Evolutionary conservation across 2,113 vertebrate genomes (phyloP).

Genomic region (Oncorhynchus kisutch): DNA sequence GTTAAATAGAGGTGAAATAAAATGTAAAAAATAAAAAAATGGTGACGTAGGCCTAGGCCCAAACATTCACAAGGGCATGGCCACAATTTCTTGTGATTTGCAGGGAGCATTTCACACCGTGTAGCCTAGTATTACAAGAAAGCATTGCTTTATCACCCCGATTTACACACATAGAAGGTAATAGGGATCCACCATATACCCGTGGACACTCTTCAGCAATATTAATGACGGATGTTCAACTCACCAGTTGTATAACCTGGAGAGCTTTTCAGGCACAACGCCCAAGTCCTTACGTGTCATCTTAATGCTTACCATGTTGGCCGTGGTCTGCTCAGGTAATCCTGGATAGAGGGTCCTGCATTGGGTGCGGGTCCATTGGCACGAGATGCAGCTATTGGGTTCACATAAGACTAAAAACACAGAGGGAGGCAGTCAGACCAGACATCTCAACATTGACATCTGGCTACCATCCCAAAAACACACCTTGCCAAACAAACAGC

Average conservation of each 20-base stretch:
- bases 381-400: conserved; percentile 95
- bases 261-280: neutral
- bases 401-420: conserved; percentile 88
- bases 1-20: too few species aligned
- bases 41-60: neutral
- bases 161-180: neutral
- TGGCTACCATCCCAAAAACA: too few species aligned
- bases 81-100: too few species aligned
- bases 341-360: conserved; percentile 92
- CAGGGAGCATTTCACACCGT: too few species aligned
- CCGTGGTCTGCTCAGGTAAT: conserved; percentile 94
- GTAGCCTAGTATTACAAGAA: too few species aligned
- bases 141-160: too few species aligned
- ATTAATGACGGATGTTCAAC: neutral
- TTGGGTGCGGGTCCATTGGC: conserved; percentile 85
- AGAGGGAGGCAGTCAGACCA: neutral
- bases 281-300: neutral
- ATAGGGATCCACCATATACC: neutral
- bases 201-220: too few species aligned
- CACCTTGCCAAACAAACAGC: too few species aligned
- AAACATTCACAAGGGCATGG: neutral
- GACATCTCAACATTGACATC: too few species aligned
- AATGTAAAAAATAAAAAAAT: too few species aligned
- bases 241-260: neutral
- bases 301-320: conserved; percentile 87